Evolutionary conservation across 2,113 vertebrate genomes (phyloP).

Genomic region (Leptocoma aspasia): DNA sequence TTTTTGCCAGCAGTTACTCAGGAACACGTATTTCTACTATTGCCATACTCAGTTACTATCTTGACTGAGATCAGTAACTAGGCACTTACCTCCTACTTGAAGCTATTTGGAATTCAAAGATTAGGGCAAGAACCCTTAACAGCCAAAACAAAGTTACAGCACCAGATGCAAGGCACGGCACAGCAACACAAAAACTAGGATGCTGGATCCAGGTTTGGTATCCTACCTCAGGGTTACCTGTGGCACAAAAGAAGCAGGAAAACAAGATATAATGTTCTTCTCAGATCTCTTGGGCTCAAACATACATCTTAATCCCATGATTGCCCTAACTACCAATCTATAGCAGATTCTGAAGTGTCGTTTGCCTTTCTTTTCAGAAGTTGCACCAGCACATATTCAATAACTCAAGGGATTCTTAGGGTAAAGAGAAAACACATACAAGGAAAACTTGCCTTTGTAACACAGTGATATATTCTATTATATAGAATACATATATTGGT

Average conservation of each 20-base stretch:
- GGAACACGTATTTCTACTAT: background rate
- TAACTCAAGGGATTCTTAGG: background rate
- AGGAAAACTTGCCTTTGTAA: background rate
- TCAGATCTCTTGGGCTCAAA: background rate
- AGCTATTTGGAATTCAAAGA: background rate
- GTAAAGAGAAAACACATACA: background rate
- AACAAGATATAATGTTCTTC: background rate
- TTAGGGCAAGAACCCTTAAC: background rate
- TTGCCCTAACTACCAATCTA: background rate
- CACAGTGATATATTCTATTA: background rate
- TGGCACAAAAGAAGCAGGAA: background rate
- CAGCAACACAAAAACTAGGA: background rate
- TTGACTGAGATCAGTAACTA: background rate
- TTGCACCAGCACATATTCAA: background rate
- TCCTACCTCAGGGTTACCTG: background rate
- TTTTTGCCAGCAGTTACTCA: background rate
- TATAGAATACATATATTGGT: too few species aligned
- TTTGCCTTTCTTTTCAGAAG: background rate
- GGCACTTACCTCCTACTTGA: background rate
- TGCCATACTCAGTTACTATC: background rate
- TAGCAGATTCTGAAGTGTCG: background rate
- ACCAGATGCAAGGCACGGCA: background rate
- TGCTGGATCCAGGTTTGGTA: background rate
- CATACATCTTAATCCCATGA: background rate
- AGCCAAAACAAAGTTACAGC: background rate